A percentile compares a stretch with the other conserved stretches of the same genome.
phyloP scores from a whole-genome alignment of 2,797 vertebrate genomes.

The Phylloscopus collybita region DNA sequence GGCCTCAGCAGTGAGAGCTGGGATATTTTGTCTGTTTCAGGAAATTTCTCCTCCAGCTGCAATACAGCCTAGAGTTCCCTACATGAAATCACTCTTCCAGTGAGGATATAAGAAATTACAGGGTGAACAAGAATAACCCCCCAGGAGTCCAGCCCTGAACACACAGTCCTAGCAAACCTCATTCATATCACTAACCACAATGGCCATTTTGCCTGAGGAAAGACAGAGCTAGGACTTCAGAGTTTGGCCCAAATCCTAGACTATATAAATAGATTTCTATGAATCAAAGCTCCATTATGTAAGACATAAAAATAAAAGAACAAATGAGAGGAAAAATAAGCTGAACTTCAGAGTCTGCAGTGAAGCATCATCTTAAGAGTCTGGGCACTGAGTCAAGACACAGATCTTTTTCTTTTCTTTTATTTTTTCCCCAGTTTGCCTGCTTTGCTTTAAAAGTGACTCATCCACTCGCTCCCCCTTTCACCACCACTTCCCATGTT shows the following conservation, averaged over 20 bases:
- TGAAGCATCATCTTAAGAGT: conserved; percentile 59
- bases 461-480: conserved; percentile 37
- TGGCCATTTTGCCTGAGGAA: conserved; percentile 45
- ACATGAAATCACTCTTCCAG: neutral
- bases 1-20: neutral
- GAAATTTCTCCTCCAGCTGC: neutral
- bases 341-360: conserved; percentile 65
- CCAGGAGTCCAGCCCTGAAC: conserved; percentile 2
- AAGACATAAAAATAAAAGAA: conserved; percentile 67
- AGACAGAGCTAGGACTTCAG: conserved; percentile 35
- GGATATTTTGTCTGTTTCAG: neutral
- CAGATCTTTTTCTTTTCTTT: neutral
- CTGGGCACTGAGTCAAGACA: conserved; percentile 67
- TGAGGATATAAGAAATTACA: neutral
- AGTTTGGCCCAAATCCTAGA: conserved; percentile 53
- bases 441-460: conserved; percentile 60
- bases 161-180: neutral
- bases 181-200: conserved; percentile 38
- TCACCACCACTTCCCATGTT: conserved; percentile 49
- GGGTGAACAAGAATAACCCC: neutral
- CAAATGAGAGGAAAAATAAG: conserved; percentile 65
- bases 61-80: neutral
- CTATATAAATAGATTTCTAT: conserved; percentile 66
- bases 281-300: conserved; percentile 66
- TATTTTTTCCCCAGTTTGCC: conserved; percentile 30